Base-by-base conservation (phyloP, 1,140 invertebrate species). In the Drosophila pandora region DNA sequence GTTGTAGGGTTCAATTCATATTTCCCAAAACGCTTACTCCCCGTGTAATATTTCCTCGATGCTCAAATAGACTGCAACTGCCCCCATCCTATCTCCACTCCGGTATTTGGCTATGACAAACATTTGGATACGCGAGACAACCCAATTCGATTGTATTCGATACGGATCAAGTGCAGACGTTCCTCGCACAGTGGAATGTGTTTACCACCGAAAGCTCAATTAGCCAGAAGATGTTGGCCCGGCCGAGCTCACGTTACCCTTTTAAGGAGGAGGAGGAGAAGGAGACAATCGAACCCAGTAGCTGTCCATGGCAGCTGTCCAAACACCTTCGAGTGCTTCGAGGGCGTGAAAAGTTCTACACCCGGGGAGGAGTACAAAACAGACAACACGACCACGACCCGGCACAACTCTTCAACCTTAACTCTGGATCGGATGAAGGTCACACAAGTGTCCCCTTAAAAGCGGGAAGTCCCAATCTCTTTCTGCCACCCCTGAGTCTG, bases 131-230 rank as follows among this genome's bases (percentile, higher is more conserved):
- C 48, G 50, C 48, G 72, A 81, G 67, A 63, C 37, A 63, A 64
- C 63, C 67, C 52, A 48, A 12, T 49, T 67, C 47, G 60, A 82
- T 79, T 55, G 59, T 47, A 58, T 64, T 32, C 39, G 41, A 70
- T 61, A 39, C 64, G 67, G 78, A 78, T 82, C 79, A 71, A 68
- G 65, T 82, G 79, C 79, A 83, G 79, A 82, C 79, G 50, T 56
- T 69, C 30, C 34, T 41, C 10, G 21, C 32, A 7, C 5, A 3
- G 30, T 12, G 23, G 37, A 34, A 23, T 43, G 41, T 56, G 70
- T 76, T 69, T 69, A 69, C 50, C 48, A 55, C 28, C 25, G 39
- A 83, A 75, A 80, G 79, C 56, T 81, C 70, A 71, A 82, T 82
- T 64, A 64, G 61, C 48, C 41, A 47, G 41, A 52, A 77, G 65